These are phyloP conservation scores for Limenitis camilla DNA, from an alignment of 2,888 invertebrate genomes.

Conservation along the genomic window DNA sequence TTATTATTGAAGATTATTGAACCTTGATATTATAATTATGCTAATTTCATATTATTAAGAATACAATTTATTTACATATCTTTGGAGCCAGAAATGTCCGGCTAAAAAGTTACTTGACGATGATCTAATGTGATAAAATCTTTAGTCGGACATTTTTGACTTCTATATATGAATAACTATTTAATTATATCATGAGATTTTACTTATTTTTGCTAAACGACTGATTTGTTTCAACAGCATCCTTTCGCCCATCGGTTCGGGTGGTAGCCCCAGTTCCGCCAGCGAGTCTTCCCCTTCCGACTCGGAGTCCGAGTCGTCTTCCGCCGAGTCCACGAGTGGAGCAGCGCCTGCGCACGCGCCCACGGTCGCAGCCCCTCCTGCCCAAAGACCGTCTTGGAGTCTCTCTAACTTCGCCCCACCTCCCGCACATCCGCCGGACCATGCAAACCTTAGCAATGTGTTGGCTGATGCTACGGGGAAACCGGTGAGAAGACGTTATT, in stretches of 20 bases:
- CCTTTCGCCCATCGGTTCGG: conserved; percentile 63
- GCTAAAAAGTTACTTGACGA: too few relatives aligned
- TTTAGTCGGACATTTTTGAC: too few relatives aligned
- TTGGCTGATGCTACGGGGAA: conserved; percentile 70
- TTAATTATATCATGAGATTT: not conserved
- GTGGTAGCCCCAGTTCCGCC: conserved; percentile 62
- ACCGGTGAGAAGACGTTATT: conserved; percentile 44
- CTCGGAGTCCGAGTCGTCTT: conserved; percentile 76
- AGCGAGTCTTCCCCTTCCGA: conserved; percentile 77
- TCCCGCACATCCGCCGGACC: conserved; percentile 48
- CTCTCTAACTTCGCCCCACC: conserved; percentile 63
- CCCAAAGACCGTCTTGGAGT: conserved; percentile 53
- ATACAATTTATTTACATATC: too few relatives aligned
- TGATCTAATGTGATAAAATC: too few relatives aligned
- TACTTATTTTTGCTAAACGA: not conserved
- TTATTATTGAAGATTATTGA: too few relatives aligned
- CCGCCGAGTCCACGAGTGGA: conserved; percentile 57
- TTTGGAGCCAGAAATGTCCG: too few relatives aligned
- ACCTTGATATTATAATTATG: too few relatives aligned
- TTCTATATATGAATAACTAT: too few relatives aligned
- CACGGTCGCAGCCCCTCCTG: conserved; percentile 53
- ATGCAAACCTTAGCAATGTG: conserved; percentile 68
- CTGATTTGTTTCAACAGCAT: conserved; percentile 43
- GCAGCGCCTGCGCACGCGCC: conserved; percentile 36
- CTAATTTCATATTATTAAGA: too few relatives aligned